Percentiles rank a stretch among this genome's conserved stretches.
These are phyloP conservation scores for Stigmatopora argus DNA, from an alignment of 2,113 vertebrate species.

Conservation along the genomic window DNA sequence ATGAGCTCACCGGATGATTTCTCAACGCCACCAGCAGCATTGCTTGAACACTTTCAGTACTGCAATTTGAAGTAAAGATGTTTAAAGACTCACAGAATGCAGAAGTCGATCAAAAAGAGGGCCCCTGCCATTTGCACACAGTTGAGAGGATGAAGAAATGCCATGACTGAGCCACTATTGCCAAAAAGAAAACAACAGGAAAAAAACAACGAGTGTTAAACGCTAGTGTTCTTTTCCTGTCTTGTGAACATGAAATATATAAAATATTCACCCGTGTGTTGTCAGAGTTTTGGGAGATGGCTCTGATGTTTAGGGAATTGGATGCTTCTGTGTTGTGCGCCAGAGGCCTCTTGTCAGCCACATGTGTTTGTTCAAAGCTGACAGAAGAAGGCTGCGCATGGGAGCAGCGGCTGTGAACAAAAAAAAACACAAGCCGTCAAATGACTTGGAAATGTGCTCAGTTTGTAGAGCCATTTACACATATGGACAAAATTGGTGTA, in stretches of 20 bases:
- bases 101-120: background rate
- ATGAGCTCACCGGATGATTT: conserved; percentile 48
- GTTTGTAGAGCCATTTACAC: background rate
- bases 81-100: background rate
- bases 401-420: background rate
- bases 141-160: background rate
- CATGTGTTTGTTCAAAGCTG: conserved; percentile 10
- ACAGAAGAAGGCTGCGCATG: background rate
- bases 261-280: background rate
- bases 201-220: background rate
- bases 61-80: conserved; percentile 37
- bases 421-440: background rate
- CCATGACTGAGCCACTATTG: background rate
- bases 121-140: background rate
- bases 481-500: background rate
- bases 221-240: background rate
- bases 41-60: conserved; percentile 48
- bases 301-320: conserved; percentile 11
- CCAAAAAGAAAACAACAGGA: no score
- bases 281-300: conserved; percentile 3
- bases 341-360: conserved; percentile 7
- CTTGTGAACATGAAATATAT: conserved; percentile 8
- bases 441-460: background rate
- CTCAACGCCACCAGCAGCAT: conserved; percentile 34
- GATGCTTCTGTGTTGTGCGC: conserved; percentile 10